Conservation (phyloP, 2,113 vertebrate species). For the Nipponia nippon region DNA sequence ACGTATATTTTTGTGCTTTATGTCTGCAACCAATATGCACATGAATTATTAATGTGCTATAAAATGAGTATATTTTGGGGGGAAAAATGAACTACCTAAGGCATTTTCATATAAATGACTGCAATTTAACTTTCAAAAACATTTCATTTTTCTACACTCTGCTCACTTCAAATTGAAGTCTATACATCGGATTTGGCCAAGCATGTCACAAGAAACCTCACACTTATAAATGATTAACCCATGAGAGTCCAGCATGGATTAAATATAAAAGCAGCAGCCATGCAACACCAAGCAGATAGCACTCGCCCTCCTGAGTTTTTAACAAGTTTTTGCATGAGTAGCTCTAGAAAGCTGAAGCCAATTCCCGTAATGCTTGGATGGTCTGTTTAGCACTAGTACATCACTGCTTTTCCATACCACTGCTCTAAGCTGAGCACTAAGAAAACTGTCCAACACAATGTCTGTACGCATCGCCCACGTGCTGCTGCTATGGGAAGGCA, state of each 20-base stretch:
- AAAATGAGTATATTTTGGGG: background rate
- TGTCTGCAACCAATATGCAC: conserved; percentile 3
- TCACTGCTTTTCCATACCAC: background rate
- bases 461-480: accelerated
- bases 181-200: background rate
- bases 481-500: background rate
- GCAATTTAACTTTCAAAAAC: conserved; percentile 45
- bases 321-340: background rate
- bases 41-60: conserved; percentile 59
- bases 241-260: background rate
- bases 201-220: background rate
- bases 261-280: background rate
- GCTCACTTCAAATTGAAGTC: conserved; percentile 20
- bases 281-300: background rate
- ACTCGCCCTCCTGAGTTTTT: background rate
- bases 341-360: background rate
- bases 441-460: background rate
- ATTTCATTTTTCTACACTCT: conserved; percentile 22
- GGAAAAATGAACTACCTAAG: background rate
- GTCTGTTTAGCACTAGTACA: background rate
- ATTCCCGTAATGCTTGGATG: background rate
- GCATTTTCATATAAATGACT: conserved; percentile 58
- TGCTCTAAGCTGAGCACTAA: background rate
- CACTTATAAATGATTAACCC: conserved; percentile 39
- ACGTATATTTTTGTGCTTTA: conserved; percentile 1